Percentiles rank a stretch among this genome's conserved stretches.
Evolutionary conservation across 2,797 vertebrate genomes (phyloP).

Genomic region (Centroberyx gerrardi): DNA sequence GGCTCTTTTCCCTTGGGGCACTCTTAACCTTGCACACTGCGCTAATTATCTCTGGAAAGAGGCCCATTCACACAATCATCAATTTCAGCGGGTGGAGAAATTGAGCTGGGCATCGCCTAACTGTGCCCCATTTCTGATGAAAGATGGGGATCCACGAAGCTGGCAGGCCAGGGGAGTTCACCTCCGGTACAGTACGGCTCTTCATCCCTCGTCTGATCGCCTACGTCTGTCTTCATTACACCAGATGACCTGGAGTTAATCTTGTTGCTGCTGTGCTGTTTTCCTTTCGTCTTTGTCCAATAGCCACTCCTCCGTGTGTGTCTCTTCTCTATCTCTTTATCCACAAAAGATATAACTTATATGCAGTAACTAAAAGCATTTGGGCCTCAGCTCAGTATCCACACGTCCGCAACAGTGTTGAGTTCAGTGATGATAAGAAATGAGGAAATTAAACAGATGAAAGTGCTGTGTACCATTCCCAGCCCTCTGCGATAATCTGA

Average conservation of each 20-base stretch:
- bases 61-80: slow-evolving; percentile 80
- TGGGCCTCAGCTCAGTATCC: slow-evolving; percentile 33
- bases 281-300: slow-evolving; percentile 75
- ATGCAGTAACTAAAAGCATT: slow-evolving; percentile 60
- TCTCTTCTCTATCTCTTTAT: slow-evolving; percentile 55
- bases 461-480: slow-evolving; percentile 86
- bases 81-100: slow-evolving; percentile 76
- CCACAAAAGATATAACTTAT: slow-evolving; percentile 68
- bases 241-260: slow-evolving; percentile 74
- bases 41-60: slow-evolving; percentile 86
- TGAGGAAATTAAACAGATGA: slow-evolving; percentile 84
- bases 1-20: slow-evolving; percentile 62
- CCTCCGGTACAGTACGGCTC: slow-evolving; percentile 61
- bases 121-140: slow-evolving; percentile 76
- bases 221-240: slow-evolving; percentile 78
- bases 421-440: slow-evolving; percentile 80
- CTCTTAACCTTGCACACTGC: slow-evolving; percentile 81
- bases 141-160: slow-evolving; percentile 76
- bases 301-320: slow-evolving; percentile 42
- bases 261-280: slow-evolving; percentile 66
- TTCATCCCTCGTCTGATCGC: slow-evolving; percentile 65
- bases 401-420: slow-evolving; percentile 65
- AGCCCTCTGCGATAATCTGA: slow-evolving; percentile 89
- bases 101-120: slow-evolving; percentile 72
- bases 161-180: slow-evolving; percentile 68